Conservation (phyloP, 2,797 vertebrate species). For the Podarcis lilfordi region DNA sequence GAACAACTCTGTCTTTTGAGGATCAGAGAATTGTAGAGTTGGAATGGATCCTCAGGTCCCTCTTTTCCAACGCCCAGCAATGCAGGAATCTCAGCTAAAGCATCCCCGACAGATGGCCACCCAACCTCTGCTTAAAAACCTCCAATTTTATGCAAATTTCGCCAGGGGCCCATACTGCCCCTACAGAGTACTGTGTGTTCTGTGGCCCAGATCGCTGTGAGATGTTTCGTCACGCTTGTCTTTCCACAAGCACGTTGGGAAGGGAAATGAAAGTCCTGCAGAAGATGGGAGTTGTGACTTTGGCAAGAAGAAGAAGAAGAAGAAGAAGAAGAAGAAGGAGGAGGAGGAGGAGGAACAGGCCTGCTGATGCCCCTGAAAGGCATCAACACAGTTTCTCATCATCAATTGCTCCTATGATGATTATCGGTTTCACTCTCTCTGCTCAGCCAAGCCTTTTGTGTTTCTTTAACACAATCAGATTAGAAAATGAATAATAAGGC, state of each 20-base stretch:
- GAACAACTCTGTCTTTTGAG: too few species aligned
- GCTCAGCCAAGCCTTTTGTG: background rate
- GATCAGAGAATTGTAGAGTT: too few species aligned
- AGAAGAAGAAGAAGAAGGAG: too few species aligned
- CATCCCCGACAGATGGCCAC: too few species aligned
- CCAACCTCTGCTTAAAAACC: too few species aligned
- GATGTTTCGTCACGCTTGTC: background rate
- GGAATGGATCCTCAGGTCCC: too few species aligned
- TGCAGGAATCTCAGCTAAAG: too few species aligned
- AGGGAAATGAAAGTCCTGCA: background rate
- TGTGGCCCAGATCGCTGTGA: background rate
- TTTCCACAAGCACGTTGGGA: background rate
- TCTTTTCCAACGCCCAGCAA: too few species aligned
- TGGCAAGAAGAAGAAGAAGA: too few species aligned
- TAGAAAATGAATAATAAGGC: slow-evolving; percentile 63
- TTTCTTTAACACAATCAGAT: slow-evolving; percentile 30
- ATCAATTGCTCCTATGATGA: slow-evolving; percentile 10
- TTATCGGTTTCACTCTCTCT: background rate
- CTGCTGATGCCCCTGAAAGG: background rate
- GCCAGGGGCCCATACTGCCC: too few species aligned
- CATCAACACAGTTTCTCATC: background rate
- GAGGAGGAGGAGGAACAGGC: too few species aligned
- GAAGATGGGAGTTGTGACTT: background rate
- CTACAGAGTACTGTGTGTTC: background rate
- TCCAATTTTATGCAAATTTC: too few species aligned